Evolutionary conservation across 2,888 invertebrate species (phyloP).

Genomic region (Calameuta idolon): DNA sequence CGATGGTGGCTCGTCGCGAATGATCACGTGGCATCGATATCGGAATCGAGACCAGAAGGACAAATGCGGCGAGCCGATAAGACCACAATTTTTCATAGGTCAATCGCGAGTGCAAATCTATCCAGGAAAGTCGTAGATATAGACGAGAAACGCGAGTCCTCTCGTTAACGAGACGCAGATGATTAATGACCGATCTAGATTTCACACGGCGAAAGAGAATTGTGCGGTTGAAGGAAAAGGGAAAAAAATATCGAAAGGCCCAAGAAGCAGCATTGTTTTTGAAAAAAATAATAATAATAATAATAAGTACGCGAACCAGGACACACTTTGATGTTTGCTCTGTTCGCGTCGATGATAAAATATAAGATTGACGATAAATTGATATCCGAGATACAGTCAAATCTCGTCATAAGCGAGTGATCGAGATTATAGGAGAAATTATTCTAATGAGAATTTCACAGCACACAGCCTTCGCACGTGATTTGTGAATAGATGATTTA

Average conservation of each 20-base stretch:
- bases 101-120: background rate
- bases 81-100: background rate
- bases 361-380: background rate
- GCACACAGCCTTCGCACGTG: no score
- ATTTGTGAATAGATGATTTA: no score
- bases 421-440: no score
- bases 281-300: no score
- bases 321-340: background rate
- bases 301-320: background rate
- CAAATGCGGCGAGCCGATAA: background rate
- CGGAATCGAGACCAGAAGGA: background rate
- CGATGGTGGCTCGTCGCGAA: background rate
- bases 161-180: background rate
- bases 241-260: background rate
- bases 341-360: background rate
- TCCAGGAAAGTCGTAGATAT: background rate
- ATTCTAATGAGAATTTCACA: no score
- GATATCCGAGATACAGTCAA: background rate
- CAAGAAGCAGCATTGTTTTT: background rate
- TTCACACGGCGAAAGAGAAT: background rate
- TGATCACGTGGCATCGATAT: background rate
- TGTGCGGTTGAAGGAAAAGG: background rate
- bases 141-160: background rate
- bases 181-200: background rate
- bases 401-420: no score